Base-by-base conservation (phyloP, 2,113 vertebrate species). In the Tapirus terrestris region DNA sequence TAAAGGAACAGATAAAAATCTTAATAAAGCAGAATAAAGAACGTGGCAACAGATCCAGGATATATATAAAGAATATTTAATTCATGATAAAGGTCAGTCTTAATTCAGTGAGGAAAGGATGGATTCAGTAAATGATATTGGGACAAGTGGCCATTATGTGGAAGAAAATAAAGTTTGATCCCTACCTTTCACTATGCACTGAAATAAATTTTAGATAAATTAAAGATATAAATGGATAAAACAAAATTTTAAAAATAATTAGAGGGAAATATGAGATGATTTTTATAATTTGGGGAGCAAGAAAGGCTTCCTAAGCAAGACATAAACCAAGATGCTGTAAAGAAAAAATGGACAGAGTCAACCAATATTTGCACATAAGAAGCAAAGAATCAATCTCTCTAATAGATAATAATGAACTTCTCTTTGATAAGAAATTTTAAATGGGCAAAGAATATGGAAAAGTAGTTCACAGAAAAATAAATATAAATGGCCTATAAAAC, bases 141-240 rank as follows among this genome's bases (percentile, higher is more conserved):
- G 56, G 23, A 58, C 36, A 80, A 65, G 45, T 36, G 11, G 51
- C 23, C 13, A 86, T 8, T 72, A 53, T 73, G 73, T 65, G 58
- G 36, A 88, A 88, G 75, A 81, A 96, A 87, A 92, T 84, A 77
- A 95, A 87, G 18, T 86, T 17, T 75, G 68, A 72, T 65, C 31
- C 29, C 21, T 70, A 79, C 27, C 23, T 81, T 87, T 88, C 27
- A 83, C 9, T 72, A 83, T n/a, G 70, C 3, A 45, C 3, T 36
- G 43, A 96, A 77, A 43, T 95, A 76, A 60, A 96, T 77, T 83
- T 51, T 79, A 58, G 25, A 75, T 89, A 25, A 82, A 51, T 79
- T 91, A 80, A 67, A 79, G 25, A 85, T 70, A 36, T 70, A 79
- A 97, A 68, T 81, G 25, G 81, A 73, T 86, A 75, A 76, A 48